Conservation (phyloP, 1,140 invertebrate genomes). For the Scaptodrosophila lebanonensis region DNA sequence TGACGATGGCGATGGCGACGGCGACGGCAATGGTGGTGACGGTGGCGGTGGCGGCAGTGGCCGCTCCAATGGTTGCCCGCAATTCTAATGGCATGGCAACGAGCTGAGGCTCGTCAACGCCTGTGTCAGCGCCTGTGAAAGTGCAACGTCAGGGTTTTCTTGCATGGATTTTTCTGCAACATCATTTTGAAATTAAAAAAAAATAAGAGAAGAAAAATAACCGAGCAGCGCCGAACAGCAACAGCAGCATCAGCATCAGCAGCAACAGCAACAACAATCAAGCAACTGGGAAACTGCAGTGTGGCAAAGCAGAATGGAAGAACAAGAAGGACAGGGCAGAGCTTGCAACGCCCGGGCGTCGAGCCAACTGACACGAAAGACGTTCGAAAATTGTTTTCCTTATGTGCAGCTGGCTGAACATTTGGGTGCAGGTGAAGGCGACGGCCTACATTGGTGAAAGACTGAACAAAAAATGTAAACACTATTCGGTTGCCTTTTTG, state of each 20-base stretch:
- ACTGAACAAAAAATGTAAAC: no score
- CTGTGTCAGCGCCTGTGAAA: slow-evolving; percentile 31
- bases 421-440: no score
- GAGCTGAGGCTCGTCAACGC: slow-evolving; percentile 7
- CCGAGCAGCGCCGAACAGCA: neutral
- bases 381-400: no score
- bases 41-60: slow-evolving; percentile 1
- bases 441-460: no score
- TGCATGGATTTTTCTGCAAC: slow-evolving; percentile 23
- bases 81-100: slow-evolving; percentile 36
- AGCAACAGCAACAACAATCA: no score
- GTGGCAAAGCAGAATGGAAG: no score
- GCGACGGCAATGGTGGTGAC: slow-evolving; percentile 1
- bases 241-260: slow-evolving; percentile 7
- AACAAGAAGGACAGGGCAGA: no score
- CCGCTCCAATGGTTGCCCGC: slow-evolving; percentile 17
- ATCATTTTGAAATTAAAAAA: slow-evolving; percentile 65
- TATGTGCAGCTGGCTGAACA: no score
- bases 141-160: slow-evolving; percentile 48
- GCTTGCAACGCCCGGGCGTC: no score
- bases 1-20: slow-evolving; percentile 8
- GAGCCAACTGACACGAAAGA: no score
- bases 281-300: no score
- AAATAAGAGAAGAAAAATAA: slow-evolving; percentile 17
- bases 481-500: no score